phyloP scores from a whole-genome alignment of 2,113 vertebrate species.

The Phoenicopterus ruber region DNA sequence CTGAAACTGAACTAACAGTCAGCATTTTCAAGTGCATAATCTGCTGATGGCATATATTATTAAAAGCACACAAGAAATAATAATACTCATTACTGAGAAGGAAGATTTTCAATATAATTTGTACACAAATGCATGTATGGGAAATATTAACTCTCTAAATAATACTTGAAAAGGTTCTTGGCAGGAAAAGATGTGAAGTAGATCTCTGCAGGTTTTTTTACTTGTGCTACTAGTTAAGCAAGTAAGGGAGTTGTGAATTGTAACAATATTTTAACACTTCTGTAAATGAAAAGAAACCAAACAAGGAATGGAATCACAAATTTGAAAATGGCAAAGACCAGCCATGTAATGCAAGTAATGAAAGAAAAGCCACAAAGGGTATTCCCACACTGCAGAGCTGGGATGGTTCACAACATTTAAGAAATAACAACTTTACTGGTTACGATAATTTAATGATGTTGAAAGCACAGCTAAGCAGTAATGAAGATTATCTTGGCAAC shows the following conservation, averaged over 20 bases:
- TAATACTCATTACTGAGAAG: background rate
- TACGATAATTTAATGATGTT: background rate
- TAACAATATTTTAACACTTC: background rate
- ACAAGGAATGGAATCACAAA: background rate
- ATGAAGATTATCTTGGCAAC: background rate
- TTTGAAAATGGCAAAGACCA: background rate
- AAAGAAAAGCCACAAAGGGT: background rate
- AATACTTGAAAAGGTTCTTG: background rate
- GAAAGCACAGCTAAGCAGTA: background rate
- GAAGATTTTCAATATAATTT: background rate
- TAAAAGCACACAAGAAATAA: background rate
- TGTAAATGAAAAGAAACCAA: background rate
- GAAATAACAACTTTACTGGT: background rate
- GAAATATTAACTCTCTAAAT: background rate
- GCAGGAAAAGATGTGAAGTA: background rate
- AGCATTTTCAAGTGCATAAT: conserved; percentile 1
- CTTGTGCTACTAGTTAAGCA: background rate
- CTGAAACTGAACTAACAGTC: conserved; percentile 12
- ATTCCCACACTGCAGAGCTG: background rate
- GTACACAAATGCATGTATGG: background rate
- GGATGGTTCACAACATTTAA: background rate
- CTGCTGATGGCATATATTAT: background rate
- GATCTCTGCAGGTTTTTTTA: background rate
- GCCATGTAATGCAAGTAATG: background rate
- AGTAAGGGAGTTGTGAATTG: background rate